These are phyloP conservation scores for Electrophaes corylata DNA, from an alignment of 2,888 invertebrate genomes.

Conservation along the genomic window DNA sequence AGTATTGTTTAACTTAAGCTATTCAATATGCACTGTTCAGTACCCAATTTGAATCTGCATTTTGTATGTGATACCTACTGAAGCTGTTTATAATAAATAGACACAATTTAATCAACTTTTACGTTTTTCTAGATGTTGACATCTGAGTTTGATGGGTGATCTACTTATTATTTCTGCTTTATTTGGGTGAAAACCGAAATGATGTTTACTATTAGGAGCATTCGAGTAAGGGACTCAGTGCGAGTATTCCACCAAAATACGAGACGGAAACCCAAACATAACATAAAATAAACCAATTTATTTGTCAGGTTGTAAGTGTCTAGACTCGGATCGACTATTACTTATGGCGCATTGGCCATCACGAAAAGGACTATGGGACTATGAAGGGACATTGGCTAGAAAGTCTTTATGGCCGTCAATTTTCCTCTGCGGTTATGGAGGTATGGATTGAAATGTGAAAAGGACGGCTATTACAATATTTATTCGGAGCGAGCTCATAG, in stretches of 20 bases:
- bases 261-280: conserved; percentile 41
- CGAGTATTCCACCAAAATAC: conserved; percentile 28
- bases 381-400: conserved; percentile 36
- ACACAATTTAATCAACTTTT: too few relatives aligned
- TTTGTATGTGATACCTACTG: too few relatives aligned
- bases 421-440: conserved; percentile 31
- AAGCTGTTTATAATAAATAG: too few relatives aligned
- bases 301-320: conserved; percentile 42
- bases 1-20: too few relatives aligned
- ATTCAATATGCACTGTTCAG: too few relatives aligned
- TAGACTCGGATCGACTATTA: conserved; percentile 49
- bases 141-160: too few relatives aligned
- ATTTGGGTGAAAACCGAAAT: not conserved
- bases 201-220: conserved; percentile 4
- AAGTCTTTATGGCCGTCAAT: conserved; percentile 27
- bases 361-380: conserved; percentile 51
- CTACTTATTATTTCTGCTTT: not conserved
- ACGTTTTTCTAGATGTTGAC: too few relatives aligned
- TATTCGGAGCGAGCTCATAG: conserved; percentile 4
- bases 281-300: conserved; percentile 41
- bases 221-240: conserved; percentile 4
- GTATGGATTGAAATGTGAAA: conserved; percentile 32
- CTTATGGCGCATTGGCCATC: conserved; percentile 50
- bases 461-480: conserved; percentile 23
- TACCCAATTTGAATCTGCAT: too few relatives aligned